These are phyloP conservation scores for Tyrannus savana DNA, from an alignment of 2,113 vertebrate genomes.

Conservation along the genomic window DNA sequence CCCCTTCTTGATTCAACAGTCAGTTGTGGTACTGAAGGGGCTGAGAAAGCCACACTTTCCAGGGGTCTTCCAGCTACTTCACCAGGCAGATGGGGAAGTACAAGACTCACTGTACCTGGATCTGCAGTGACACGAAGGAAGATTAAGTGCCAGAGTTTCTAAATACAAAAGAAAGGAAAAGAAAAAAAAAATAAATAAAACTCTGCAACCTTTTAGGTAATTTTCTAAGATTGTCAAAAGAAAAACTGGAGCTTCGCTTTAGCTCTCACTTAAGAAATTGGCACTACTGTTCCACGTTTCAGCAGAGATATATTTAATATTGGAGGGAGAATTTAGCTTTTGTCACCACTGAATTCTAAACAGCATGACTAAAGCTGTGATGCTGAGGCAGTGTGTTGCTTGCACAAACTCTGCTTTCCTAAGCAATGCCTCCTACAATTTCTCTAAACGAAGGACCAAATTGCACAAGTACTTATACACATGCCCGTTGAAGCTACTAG, in stretches of 20 bases:
- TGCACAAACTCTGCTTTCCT: neutral
- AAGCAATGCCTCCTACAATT: constrained; percentile 31
- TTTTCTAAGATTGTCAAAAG: constrained; percentile 13
- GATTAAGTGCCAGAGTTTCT: neutral
- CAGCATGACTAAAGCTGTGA: constrained; percentile 33
- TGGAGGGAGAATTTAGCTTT: constrained; percentile 44
- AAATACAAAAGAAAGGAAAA: neutral
- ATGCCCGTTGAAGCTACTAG: neutral
- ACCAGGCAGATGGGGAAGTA: neutral
- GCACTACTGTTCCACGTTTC: neutral
- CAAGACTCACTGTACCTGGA: neutral
- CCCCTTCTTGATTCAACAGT: neutral
- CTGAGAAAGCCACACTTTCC: neutral
- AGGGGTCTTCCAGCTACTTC: neutral
- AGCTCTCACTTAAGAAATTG: neutral
- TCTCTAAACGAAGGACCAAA: neutral
- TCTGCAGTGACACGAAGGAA: neutral
- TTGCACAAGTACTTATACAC: neutral
- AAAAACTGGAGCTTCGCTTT: neutral
- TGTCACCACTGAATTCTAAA: constrained; percentile 30
- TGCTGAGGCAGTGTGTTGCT: constrained; percentile 25
- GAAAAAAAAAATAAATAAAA: neutral
- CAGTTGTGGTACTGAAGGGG: neutral
- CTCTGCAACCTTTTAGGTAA: neutral
- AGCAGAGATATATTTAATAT: constrained; percentile 54